phyloP scores from a whole-genome alignment of 2,888 invertebrate genomes.

The Papilio demoleus region DNA sequence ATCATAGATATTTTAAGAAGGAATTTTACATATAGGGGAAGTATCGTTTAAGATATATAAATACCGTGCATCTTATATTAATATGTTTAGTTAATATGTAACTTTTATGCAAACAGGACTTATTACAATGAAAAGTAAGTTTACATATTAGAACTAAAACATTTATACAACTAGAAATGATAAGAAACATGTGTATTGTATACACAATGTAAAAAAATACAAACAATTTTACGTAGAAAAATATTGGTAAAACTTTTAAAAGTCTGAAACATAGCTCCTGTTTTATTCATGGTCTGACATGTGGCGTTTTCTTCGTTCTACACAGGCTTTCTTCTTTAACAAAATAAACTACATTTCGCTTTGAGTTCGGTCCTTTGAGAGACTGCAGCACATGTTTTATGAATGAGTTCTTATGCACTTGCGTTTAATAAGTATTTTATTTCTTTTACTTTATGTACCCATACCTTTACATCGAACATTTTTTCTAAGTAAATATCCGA shows the following conservation, averaged over 20 bases:
- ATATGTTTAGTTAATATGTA: no score
- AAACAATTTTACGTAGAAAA: slow-evolving; percentile 61
- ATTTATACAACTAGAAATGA: background rate
- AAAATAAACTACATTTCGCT: slow-evolving; percentile 82
- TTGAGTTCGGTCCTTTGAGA: slow-evolving; percentile 80
- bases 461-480: slow-evolving; percentile 1
- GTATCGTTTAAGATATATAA: no score
- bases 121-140: background rate
- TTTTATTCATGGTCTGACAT: slow-evolving; percentile 82
- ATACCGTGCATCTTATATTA: no score
- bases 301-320: slow-evolving; percentile 76
- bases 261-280: slow-evolving; percentile 80
- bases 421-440: slow-evolving; percentile 52
- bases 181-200: background rate
- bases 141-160: background rate
- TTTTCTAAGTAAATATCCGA: slow-evolving; percentile 6
- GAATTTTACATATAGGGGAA: no score
- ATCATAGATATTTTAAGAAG: no score
- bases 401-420: slow-evolving; percentile 77
- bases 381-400: slow-evolving; percentile 76
- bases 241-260: slow-evolving; percentile 76
- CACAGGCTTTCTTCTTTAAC: slow-evolving; percentile 80
- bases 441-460: slow-evolving; percentile 39
- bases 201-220: slow-evolving; percentile 17
- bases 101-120: background rate